Evolutionary conservation across 1,140 invertebrate genomes (phyloP), one percentile per base, ranked within the genome.

Genomic region (Brachionus rotundiformis): DNA sequence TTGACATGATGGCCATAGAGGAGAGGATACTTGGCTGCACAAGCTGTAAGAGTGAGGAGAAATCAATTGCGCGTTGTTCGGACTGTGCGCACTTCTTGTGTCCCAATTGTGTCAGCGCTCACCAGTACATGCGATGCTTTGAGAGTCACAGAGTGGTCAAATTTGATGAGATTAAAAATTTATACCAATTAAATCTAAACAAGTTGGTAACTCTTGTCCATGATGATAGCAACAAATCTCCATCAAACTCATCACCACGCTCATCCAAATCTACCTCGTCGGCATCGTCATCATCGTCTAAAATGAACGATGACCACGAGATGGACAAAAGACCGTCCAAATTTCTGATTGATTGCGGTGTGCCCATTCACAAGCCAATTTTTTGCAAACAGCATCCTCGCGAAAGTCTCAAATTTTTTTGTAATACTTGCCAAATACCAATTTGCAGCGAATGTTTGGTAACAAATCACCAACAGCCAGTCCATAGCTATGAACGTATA

Each of bases 1-100:
- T 94, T 82, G 94, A 96, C 88, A 92, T 94, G 86, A 92, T 92
- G 13, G 91, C 92, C 8, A 92, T 94, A 84, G 92, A 93, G 84
- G 91, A 91, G 82, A 90, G 90, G 83, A 92, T 92, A 83, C 91
- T 94, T 82, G 89, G 92, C 8, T 95, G 94, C 87, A 94, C 93
- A 54, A 94, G 93, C 63, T 95, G 94, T 87, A 94, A 94, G 84
- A 92, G 93, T 84, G 94, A 94, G 86, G 93, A 95, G 86, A 91
- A 92, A 85, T 95, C 95, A 13, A 92, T 96, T 13, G 94, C 94
- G 13, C 91, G 94, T 81, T 96, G 95, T 88, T 93, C 92, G 83
- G 94, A 95, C 86, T 97, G 95, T 88, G 94, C 94, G 84, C 95
- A 95, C 88, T 94, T 95, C 85, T 90, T 97, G 13, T 96, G 95